Percentiles rank a stretch among this genome's conserved stretches.
These are phyloP conservation scores for Myotis yumanensis DNA, from an alignment of 2,113 vertebrate species.

Conservation along the genomic window DNA sequence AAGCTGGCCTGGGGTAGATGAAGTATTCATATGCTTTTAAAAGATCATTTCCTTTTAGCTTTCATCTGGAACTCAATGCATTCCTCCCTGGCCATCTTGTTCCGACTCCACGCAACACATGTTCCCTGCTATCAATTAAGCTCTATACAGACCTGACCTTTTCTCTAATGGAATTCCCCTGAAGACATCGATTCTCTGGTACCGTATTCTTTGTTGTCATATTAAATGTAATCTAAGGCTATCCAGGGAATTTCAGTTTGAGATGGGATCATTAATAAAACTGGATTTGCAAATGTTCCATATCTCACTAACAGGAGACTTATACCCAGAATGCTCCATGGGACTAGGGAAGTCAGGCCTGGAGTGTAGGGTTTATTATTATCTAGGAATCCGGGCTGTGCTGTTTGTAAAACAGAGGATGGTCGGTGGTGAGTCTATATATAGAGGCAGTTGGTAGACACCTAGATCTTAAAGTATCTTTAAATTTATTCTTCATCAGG, in stretches of 20 bases:
- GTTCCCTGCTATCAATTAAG: not conserved
- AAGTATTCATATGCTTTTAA: conserved; percentile 42
- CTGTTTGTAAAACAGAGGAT: not conserved
- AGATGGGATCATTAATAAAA: conserved; percentile 5
- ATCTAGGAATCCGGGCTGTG: not conserved
- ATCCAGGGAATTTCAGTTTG: conserved; percentile 28
- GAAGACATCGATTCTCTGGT: not conserved
- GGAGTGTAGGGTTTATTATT: not conserved
- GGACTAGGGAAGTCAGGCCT: not conserved
- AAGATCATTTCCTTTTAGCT: conserved; percentile 39
- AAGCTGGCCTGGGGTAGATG: not conserved
- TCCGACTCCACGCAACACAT: not conserved
- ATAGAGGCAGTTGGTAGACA: not conserved
- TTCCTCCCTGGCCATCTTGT: conserved; percentile 26
- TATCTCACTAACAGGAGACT: not conserved
- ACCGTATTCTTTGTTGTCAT: not conserved
- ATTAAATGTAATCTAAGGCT: not conserved
- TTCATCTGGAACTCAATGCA: not conserved
- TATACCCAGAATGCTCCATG: not conserved
- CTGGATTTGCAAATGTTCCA: conserved; percentile 18
- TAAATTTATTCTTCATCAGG: not conserved
- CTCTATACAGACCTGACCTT: not conserved
- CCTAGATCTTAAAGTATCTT: not conserved
- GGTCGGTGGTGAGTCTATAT: not conserved
- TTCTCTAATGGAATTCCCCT: not conserved